Percentiles rank a stretch among this genome's conserved stretches.
These are phyloP conservation scores for Siniperca knerii DNA, from an alignment of 2,113 vertebrate genomes.

Conservation along the genomic window DNA sequence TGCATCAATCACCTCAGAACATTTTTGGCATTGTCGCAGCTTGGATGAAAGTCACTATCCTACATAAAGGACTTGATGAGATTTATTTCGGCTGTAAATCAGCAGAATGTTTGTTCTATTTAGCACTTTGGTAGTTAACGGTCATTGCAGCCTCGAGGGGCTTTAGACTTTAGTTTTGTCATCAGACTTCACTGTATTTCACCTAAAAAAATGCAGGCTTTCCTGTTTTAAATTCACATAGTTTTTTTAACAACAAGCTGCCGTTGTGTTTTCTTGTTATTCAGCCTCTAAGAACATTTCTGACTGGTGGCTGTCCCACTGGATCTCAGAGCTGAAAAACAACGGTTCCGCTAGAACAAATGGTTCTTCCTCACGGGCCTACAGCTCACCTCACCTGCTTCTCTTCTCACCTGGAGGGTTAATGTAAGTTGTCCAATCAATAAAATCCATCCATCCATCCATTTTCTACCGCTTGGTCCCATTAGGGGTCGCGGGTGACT, in stretches of 20 bases:
- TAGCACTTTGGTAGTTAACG: neutral
- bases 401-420: conserved; percentile 85
- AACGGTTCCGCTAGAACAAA: conserved; percentile 75
- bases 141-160: neutral
- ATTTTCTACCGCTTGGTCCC: too few relatives aligned
- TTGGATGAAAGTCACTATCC: neutral
- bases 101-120: neutral
- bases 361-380: conserved; percentile 64
- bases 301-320: conserved; percentile 98
- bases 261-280: neutral
- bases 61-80: neutral
- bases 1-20: neutral
- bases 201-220: neutral
- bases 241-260: neutral
- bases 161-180: neutral
- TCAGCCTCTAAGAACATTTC: conserved; percentile 92
- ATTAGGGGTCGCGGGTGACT: too few relatives aligned
- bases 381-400: conserved; percentile 81
- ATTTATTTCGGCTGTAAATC: neutral
- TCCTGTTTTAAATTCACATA: neutral
- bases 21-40: neutral
- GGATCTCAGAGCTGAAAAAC: conserved; percentile 89
- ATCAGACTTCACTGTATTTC: neutral
- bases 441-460: too few relatives aligned
- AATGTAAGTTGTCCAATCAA: conserved; percentile 80